Evolutionary conservation across 2,797 vertebrate species (phyloP).

Genomic region (Cossypha niveicapilla): DNA sequence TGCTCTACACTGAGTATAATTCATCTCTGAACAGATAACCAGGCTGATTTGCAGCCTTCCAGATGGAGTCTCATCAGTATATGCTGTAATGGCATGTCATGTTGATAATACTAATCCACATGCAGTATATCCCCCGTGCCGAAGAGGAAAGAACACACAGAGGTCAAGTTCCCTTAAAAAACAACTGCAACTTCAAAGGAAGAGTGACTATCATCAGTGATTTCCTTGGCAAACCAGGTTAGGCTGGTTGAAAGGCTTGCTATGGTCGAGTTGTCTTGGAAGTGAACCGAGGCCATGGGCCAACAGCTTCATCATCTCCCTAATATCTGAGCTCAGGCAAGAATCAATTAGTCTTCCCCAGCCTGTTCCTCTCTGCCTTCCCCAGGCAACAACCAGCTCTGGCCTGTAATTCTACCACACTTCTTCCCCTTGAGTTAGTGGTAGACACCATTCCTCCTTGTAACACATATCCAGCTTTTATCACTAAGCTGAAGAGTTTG

Average conservation of each 20-base stretch:
- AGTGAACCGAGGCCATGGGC: not conserved
- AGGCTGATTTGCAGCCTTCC: not conserved
- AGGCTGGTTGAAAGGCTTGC: not conserved
- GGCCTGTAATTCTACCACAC: not conserved
- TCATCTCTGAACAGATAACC: not conserved
- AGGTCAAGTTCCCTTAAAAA: not conserved
- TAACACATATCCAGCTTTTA: not conserved
- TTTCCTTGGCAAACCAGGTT: not conserved
- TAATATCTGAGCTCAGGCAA: not conserved
- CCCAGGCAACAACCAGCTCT: not conserved
- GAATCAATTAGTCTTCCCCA: not conserved
- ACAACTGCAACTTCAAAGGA: not conserved
- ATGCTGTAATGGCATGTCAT: not conserved
- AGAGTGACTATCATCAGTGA: fast-evolving
- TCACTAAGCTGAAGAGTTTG: not conserved
- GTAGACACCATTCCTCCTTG: not conserved
- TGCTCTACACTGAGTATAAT: not conserved
- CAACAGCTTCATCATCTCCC: not conserved
- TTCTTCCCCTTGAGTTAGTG: not conserved
- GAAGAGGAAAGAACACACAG: not conserved
- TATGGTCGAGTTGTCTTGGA: not conserved
- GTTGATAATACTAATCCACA: not conserved
- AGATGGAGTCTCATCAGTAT: not conserved
- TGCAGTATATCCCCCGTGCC: not conserved
- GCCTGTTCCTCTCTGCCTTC: not conserved